A percentile compares a stretch with the other conserved stretches of the same genome.
These are phyloP conservation scores for Antrozous pallidus DNA, from an alignment of 2,797 vertebrate genomes.

Conservation along the genomic window DNA sequence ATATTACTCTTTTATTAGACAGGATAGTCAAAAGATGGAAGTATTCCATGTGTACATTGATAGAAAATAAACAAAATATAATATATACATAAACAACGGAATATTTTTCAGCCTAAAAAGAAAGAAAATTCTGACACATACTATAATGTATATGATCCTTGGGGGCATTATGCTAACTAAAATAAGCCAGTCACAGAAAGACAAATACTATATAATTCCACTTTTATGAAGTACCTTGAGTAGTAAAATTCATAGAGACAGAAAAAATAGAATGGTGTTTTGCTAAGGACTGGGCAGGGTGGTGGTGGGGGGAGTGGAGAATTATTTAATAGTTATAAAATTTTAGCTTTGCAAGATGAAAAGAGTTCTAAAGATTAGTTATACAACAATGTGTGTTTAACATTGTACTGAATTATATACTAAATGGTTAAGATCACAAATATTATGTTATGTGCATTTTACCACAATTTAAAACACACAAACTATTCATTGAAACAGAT, in stretches of 20 bases:
- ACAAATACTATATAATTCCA: background rate
- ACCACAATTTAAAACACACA: background rate
- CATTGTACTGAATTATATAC: background rate
- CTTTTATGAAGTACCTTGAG: background rate
- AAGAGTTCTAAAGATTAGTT: background rate
- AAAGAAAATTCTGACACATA: background rate
- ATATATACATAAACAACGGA: background rate
- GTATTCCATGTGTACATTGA: background rate
- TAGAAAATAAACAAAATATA: background rate
- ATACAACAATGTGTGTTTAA: background rate
- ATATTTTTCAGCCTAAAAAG: background rate
- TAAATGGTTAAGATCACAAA: background rate
- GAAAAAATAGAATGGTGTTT: background rate
- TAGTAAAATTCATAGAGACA: background rate
- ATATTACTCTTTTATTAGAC: no score
- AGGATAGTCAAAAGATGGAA: background rate
- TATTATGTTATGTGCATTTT: background rate
- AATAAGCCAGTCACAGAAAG: background rate
- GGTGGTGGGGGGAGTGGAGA: background rate
- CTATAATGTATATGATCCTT: background rate
- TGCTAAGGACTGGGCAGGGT: background rate
- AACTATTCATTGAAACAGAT: background rate
- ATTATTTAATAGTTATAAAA: background rate
- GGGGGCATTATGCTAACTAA: constrained; percentile 1
- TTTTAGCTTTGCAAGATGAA: background rate